These are phyloP conservation scores for Lagenorhynchus albirostris DNA, from an alignment of 2,113 vertebrate species.

Conservation along the genomic window DNA sequence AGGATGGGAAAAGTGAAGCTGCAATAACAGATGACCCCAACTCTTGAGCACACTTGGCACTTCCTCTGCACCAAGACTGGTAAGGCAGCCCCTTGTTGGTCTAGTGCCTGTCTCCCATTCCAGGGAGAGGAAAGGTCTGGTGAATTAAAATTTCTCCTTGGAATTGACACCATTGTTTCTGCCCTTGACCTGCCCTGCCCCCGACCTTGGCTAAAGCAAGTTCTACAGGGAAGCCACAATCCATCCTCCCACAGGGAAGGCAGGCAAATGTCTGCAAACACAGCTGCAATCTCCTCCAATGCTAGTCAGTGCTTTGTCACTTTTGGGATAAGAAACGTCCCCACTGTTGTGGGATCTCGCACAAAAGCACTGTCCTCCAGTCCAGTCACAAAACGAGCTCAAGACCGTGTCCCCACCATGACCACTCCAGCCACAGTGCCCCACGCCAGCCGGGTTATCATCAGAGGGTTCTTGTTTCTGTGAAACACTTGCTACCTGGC, in stretches of 20 bases:
- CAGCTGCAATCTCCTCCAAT: background rate
- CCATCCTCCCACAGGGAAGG: background rate
- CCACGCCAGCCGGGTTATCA: background rate
- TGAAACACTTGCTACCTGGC: background rate
- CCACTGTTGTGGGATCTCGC: background rate
- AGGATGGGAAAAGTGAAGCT: background rate
- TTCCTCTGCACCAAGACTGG: background rate
- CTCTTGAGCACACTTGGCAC: background rate
- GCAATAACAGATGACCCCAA: background rate
- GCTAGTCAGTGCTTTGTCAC: fast-evolving
- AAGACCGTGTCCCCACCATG: fast-evolving
- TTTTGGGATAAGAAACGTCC: background rate
- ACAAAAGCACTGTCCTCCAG: background rate
- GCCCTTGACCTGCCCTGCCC: background rate
- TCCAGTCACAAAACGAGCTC: background rate
- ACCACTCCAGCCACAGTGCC: too few species aligned
- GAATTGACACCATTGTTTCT: background rate
- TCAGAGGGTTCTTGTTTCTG: background rate
- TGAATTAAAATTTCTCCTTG: background rate
- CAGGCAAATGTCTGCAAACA: background rate
- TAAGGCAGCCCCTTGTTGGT: background rate
- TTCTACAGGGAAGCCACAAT: background rate
- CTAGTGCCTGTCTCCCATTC: background rate
- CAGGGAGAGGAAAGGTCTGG: fast-evolving
- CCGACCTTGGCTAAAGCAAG: background rate